A percentile compares a stretch with the other conserved stretches of the same genome.
phyloP scores from a whole-genome alignment of 2,113 vertebrate genomes.

The Peromyscus maniculatus region DNA sequence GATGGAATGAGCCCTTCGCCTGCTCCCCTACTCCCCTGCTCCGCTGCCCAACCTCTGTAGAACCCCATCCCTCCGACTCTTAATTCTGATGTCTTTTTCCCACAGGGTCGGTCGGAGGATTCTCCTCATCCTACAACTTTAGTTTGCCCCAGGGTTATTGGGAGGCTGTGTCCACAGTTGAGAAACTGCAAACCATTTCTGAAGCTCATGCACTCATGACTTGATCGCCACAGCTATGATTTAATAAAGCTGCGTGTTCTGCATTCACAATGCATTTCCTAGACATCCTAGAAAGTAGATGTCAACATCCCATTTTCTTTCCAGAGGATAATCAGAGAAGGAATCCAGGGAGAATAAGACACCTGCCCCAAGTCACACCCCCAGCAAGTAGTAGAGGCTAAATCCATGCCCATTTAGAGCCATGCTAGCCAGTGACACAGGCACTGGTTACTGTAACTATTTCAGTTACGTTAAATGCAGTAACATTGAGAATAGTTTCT shows the following conservation, averaged over 20 bases:
- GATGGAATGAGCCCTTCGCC: background rate
- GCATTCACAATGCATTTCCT: background rate
- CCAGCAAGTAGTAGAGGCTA: background rate
- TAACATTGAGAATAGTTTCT: background rate
- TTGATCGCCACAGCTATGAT: background rate
- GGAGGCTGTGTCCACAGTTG: background rate
- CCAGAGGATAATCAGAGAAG: background rate
- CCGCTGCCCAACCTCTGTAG: too few species aligned
- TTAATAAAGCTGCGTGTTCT: rapidly evolving
- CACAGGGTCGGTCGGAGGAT: background rate
- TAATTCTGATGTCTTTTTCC: background rate
- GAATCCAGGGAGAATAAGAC: constrained; percentile 43
- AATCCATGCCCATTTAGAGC: background rate
- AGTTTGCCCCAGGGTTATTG: rapidly evolving
- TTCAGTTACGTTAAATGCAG: background rate
- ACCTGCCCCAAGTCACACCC: background rate
- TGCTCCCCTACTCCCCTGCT: too few species aligned
- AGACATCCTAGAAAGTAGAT: too few species aligned
- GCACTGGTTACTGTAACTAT: background rate
- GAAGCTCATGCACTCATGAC: background rate
- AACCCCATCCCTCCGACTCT: background rate
- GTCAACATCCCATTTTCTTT: background rate
- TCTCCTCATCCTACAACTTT: background rate
- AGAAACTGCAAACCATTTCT: background rate
- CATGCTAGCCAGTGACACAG: rapidly evolving